Evolutionary conservation across 2,888 invertebrate species (phyloP), one percentile per base, ranked within the genome.

Genomic region (Polymixis flavicincta): DNA sequence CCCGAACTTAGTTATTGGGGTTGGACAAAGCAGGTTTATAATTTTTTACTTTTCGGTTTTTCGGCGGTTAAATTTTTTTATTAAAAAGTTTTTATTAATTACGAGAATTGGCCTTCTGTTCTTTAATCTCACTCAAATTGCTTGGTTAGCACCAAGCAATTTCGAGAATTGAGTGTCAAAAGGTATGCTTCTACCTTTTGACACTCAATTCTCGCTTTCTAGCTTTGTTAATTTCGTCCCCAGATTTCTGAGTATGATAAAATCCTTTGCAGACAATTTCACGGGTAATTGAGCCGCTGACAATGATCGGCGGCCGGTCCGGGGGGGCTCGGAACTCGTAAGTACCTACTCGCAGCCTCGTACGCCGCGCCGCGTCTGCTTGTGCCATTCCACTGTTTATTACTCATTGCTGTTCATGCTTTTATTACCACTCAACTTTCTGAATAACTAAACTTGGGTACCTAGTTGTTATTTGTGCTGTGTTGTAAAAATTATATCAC

Each of bases 241-340:
- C 61, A 82, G 84, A 85, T 85, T 87, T 83, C 82, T 4, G 79
- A 87, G 86, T 80, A 87, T 89, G 89, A 90, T 90, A 90, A 90
- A 92, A 90, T 88, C 87, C 87, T 91, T 92, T 90, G 89, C 90
- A 91, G 87, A 90, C 92, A 94, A 95, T 95, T 94, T 95, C 93
- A 95, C 92, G 94, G 93, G 92, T 94, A 95, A 95, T 94, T 94
- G 93, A 93, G 91, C 91, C 92, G 90, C 92, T 91, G 92, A 92
- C 92, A 93, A 90, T 90, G 91, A 89, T 92, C 89, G 89, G 82
- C 87, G 83, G 85, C 86, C 91, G 85, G 80, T 79, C 85, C 75
- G 76, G 87, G 78, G 85, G 84, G 89, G 83, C 50, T 63, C 55
- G 63, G 63, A 32, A 70, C 55, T 61, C 42, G 55, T 63, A 45